Percentiles rank a stretch among this genome's conserved stretches.
These are phyloP conservation scores for Acanthiza pusilla DNA, from an alignment of 2,797 vertebrate species.

Conservation along the genomic window DNA sequence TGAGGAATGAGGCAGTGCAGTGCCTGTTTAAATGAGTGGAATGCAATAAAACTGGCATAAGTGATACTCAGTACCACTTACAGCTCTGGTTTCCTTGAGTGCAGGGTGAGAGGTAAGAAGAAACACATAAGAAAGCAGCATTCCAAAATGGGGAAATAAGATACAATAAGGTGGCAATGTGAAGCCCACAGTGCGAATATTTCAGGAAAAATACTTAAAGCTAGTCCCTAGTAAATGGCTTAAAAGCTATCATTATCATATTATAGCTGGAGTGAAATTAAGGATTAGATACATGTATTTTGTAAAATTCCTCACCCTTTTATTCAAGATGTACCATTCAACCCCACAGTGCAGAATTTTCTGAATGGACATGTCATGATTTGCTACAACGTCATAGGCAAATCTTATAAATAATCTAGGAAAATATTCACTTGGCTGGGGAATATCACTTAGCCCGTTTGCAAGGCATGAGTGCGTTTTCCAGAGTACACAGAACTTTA, in stretches of 20 bases:
- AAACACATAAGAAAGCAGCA: not conserved
- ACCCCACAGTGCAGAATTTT: conserved; percentile 6
- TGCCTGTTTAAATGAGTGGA: not conserved
- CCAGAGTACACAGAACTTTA: not conserved
- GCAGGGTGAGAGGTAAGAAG: not conserved
- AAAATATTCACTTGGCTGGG: not conserved
- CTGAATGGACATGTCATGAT: conserved; percentile 13
- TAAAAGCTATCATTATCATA: not conserved
- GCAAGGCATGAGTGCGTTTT: not conserved
- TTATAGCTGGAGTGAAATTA: not conserved
- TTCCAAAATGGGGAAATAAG: not conserved
- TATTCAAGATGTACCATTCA: not conserved
- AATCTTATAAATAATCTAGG: not conserved
- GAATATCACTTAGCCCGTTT: not conserved
- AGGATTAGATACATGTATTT: not conserved
- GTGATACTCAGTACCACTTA: not conserved
- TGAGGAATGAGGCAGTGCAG: not conserved
- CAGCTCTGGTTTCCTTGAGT: not conserved
- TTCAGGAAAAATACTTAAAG: not conserved
- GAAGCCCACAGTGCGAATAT: not conserved
- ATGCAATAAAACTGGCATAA: not conserved
- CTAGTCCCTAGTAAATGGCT: not conserved
- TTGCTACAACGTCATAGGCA: conserved; percentile 23
- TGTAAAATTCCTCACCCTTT: not conserved
- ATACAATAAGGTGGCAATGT: not conserved